Evolutionary conservation across 2,113 vertebrate genomes (phyloP).

Genomic region (Cairina moschata): DNA sequence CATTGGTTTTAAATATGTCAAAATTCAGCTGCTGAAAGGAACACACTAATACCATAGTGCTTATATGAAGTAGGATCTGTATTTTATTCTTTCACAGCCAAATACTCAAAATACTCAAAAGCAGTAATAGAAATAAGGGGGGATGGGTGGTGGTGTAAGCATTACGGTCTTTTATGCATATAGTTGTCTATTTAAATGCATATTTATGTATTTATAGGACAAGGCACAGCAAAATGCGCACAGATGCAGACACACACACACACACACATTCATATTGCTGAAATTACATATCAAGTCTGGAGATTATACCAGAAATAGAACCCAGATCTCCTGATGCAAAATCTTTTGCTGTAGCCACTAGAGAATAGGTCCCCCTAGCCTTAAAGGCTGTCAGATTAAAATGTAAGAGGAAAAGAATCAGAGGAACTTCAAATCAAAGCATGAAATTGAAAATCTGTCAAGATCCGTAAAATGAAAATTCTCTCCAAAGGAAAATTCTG

Average conservation of each 20-base stretch:
- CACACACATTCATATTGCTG: background rate
- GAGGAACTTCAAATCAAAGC: conserved; percentile 76
- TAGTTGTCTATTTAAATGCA: background rate
- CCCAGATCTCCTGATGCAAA: conserved; percentile 5
- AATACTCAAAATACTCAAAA: background rate
- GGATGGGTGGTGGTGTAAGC: background rate
- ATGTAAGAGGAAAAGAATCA: conserved; percentile 53
- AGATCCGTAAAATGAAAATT: conserved; percentile 73
- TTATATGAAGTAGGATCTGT: background rate
- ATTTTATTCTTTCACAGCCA: background rate
- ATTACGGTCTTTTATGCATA: background rate
- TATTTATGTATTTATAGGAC: background rate
- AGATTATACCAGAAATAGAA: conserved; percentile 45
- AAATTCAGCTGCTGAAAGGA: background rate
- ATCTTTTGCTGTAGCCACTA: conserved; percentile 22
- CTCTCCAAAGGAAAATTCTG: conserved; percentile 71
- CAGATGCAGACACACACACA: background rate
- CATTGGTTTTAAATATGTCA: conserved; percentile 37
- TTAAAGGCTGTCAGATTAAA: conserved; percentile 73
- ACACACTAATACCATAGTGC: background rate
- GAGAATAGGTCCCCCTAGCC: conserved; percentile 47
- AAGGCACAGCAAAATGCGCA: background rate
- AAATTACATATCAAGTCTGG: background rate
- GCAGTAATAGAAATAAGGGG: background rate
- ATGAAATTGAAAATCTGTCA: conserved; percentile 77